Conservation (phyloP, 2,797 vertebrate genomes). For the Artibeus jamaicensis region DNA sequence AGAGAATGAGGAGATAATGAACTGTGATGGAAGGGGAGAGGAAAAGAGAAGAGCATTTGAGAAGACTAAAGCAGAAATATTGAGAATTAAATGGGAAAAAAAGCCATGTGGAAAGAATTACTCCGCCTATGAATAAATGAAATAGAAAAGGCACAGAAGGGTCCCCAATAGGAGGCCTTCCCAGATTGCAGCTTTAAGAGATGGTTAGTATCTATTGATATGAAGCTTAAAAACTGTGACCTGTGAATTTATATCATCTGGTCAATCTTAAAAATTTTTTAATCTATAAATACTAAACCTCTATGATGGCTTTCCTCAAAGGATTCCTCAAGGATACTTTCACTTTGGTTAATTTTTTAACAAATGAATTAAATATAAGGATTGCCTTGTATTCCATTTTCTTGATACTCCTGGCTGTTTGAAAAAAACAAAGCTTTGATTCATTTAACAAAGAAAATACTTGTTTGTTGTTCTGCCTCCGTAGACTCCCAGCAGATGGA, state of each 20-base stretch:
- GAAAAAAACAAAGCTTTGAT: neutral
- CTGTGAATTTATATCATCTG: neutral
- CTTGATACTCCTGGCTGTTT: neutral
- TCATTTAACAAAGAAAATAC: conserved; percentile 4
- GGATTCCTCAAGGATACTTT: neutral
- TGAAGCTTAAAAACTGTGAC: neutral
- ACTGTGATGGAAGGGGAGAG: neutral
- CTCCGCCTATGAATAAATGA: neutral
- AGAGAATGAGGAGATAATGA: neutral
- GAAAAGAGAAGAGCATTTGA: neutral
- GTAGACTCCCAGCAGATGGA: neutral
- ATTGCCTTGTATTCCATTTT: neutral
- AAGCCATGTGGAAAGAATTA: neutral
- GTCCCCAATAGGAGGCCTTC: neutral
- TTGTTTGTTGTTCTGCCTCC: neutral
- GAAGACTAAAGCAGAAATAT: neutral
- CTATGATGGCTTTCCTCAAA: neutral
- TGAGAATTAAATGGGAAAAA: neutral
- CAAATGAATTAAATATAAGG: neutral
- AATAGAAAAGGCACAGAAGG: neutral
- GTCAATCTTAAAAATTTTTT: neutral
- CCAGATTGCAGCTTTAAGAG: neutral
- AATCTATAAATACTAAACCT: neutral
- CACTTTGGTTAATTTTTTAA: neutral
- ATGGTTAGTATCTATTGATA: neutral